A percentile compares a stretch with the other conserved stretches of the same genome.
These are phyloP conservation scores for Chlorodrepanis virens DNA, from an alignment of 2,113 vertebrate genomes.

Conservation along the genomic window DNA sequence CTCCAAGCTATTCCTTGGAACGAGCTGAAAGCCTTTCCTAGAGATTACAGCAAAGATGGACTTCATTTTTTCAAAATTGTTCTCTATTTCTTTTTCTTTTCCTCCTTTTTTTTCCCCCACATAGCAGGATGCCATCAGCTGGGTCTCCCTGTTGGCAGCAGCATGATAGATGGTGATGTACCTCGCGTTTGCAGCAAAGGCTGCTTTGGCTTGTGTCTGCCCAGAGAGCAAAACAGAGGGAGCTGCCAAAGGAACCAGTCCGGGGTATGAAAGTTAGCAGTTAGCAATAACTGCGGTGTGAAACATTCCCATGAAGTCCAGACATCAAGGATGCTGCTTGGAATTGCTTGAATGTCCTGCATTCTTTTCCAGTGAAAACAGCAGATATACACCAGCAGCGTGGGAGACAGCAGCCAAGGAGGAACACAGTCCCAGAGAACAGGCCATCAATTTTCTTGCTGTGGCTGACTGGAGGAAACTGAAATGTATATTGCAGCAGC, in stretches of 20 bases:
- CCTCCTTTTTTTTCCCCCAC: background rate
- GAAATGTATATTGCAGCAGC: constrained; percentile 33
- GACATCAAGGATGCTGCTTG: constrained; percentile 76
- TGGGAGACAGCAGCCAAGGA: constrained; percentile 62
- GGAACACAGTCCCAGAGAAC: constrained; percentile 21
- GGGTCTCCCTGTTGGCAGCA: constrained; percentile 16
- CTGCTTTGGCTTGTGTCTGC: constrained; percentile 43
- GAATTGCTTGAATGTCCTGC: constrained; percentile 74
- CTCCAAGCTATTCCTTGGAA: background rate
- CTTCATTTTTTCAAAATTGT: background rate
- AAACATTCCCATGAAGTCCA: constrained; percentile 73
- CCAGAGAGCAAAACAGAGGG: constrained; percentile 68
- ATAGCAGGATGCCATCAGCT: constrained; percentile 2
- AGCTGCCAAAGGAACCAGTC: constrained; percentile 71
- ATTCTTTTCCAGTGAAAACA: constrained; percentile 77
- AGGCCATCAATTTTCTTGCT: constrained; percentile 55
- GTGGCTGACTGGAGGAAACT: constrained; percentile 19
- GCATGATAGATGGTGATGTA: constrained; percentile 9
- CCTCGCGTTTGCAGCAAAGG: constrained; percentile 6
- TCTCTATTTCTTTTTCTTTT: background rate
- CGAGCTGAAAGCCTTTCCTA: background rate
- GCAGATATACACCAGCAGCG: constrained; percentile 24
- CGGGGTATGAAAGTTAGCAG: constrained; percentile 71
- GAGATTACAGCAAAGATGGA: background rate
- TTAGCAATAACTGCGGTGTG: constrained; percentile 65